These are phyloP conservation scores for Ianthella basta DNA, from an alignment of 37 sponge, comb jelly and placozoan genomes.

Conservation along the genomic window DNA sequence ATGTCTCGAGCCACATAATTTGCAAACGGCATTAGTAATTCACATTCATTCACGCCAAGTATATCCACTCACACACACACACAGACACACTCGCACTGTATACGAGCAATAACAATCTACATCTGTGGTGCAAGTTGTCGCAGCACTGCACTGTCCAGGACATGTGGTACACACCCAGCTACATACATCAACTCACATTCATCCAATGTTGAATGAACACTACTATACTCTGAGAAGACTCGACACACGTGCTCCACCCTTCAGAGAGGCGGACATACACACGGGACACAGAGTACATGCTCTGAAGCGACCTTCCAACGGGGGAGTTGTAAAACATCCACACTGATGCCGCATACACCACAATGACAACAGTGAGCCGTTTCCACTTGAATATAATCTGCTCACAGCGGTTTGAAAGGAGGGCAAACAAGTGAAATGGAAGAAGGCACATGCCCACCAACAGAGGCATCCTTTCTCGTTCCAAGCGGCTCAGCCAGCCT, in stretches of 20 bases:
- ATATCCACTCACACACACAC: neutral
- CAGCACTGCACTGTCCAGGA: no score
- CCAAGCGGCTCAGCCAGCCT: constrained; percentile 46
- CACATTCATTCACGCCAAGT: neutral
- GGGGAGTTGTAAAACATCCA: constrained; percentile 16
- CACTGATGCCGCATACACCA: neutral
- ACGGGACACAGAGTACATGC: neutral
- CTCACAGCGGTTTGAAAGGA: constrained; percentile 20
- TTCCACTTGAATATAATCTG: constrained; percentile 16
- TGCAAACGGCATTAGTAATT: neutral
- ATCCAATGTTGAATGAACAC: no score
- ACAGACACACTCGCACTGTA: constrained; percentile 3
- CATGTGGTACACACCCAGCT: no score
- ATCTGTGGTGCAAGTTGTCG: no score
- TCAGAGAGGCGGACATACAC: neutral
- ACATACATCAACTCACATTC: no score
- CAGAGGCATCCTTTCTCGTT: constrained; percentile 37
- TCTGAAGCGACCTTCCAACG: neutral
- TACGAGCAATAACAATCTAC: no score
- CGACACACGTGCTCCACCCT: no score
- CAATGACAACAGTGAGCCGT: neutral
- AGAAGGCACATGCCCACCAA: constrained; percentile 49
- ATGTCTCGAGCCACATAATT: no score
- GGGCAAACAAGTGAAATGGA: constrained; percentile 62
- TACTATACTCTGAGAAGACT: no score